These are phyloP conservation scores for Volucella inflata DNA, from an alignment of 2,888 invertebrate species.

Conservation along the genomic window DNA sequence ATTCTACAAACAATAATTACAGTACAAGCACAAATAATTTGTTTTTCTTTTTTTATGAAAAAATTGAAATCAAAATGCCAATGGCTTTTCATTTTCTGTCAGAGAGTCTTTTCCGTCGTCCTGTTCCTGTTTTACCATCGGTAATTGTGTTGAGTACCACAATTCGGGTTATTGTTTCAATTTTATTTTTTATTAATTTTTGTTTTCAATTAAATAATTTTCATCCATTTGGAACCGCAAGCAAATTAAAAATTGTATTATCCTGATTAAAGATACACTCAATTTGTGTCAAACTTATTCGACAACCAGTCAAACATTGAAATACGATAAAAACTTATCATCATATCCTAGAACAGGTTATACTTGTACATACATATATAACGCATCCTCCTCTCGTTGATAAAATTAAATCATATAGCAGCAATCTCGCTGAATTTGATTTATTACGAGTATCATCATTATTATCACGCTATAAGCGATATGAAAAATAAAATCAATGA, in stretches of 20 bases:
- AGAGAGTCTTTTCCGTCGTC: neutral
- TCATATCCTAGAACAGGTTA: neutral
- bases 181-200: constrained; percentile 6
- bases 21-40: neutral
- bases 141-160: neutral
- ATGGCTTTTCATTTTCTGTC: neutral
- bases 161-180: neutral
- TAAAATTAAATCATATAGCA: constrained; percentile 21
- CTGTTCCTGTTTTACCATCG: neutral
- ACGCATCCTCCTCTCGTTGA: neutral
- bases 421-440: constrained; percentile 26
- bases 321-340: neutral
- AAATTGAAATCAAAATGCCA: constrained; percentile 11
- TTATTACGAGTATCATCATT: constrained; percentile 7
- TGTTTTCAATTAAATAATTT: neutral
- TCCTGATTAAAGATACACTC: constrained; percentile 45
- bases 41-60: neutral
- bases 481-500: constrained; percentile 4
- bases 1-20: too few relatives aligned
- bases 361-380: neutral
- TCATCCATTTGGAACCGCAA: neutral
- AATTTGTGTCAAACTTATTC: constrained; percentile 37
- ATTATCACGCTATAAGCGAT: neutral
- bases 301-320: neutral
- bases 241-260: constrained; percentile 38